phyloP scores from a whole-genome alignment of 2,888 invertebrate genomes.

The Drosophila austrosaltans region DNA sequence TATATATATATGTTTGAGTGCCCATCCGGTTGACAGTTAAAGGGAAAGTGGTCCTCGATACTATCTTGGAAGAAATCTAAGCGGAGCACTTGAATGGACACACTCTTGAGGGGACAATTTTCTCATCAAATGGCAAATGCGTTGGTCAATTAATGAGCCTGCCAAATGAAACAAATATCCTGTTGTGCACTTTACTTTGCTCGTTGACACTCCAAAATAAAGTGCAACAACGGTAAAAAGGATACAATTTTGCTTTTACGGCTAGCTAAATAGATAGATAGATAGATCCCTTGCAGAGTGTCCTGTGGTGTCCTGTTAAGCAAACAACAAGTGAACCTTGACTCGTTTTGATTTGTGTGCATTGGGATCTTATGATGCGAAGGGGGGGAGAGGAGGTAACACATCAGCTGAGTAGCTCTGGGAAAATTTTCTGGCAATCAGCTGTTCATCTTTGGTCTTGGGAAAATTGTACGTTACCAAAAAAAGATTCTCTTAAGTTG shows the following conservation, averaged over 20 bases:
- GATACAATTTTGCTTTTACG: slow-evolving; percentile 58
- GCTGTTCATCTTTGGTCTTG: slow-evolving; percentile 70
- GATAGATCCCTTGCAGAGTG: slow-evolving; percentile 70
- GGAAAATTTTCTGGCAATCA: slow-evolving; percentile 75
- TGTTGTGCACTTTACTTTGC: slow-evolving; percentile 65
- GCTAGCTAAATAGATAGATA: slow-evolving; percentile 67
- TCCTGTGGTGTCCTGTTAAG: slow-evolving; percentile 64
- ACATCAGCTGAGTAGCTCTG: slow-evolving; percentile 65
- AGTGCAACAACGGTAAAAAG: slow-evolving; percentile 70
- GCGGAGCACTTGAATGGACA: slow-evolving; percentile 70
- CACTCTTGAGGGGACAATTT: slow-evolving; percentile 67
- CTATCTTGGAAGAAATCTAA: slow-evolving; percentile 70
- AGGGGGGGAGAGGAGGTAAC: slow-evolving; percentile 5
- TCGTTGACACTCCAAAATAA: slow-evolving; percentile 75
- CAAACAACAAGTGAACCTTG: slow-evolving; percentile 69
- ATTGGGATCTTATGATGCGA: slow-evolving; percentile 32
- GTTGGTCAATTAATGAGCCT: slow-evolving; percentile 73
- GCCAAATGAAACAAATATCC: slow-evolving; percentile 63
- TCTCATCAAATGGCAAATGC: slow-evolving; percentile 73
- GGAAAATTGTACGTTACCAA: slow-evolving; percentile 58
- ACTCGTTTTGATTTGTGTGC: slow-evolving; percentile 38
- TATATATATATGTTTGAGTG: background rate
- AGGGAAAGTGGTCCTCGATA: slow-evolving; percentile 62
- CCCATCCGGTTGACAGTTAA: slow-evolving; percentile 17
- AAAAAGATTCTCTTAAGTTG: background rate